phyloP scores from a whole-genome alignment of 2,797 vertebrate species.

The Gila robusta region DNA sequence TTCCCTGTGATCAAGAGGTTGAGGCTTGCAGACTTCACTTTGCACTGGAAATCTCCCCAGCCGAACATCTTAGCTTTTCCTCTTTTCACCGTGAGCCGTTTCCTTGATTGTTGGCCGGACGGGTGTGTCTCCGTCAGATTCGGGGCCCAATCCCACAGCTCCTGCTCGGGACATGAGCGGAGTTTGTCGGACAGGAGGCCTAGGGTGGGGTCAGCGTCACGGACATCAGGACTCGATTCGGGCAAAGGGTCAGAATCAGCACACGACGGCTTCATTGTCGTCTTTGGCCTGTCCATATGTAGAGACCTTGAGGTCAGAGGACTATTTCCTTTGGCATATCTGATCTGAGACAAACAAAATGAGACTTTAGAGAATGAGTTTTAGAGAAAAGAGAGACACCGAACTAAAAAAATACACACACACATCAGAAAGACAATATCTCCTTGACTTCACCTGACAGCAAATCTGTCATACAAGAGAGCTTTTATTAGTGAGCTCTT shows the following conservation, averaged over 20 bases:
- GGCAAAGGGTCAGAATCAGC: conserved; percentile 89
- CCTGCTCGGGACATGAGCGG: conserved; percentile 88
- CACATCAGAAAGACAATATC: not conserved
- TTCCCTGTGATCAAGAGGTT: conserved; percentile 97
- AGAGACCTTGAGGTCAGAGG: conserved; percentile 82
- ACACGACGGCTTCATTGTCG: conserved; percentile 91
- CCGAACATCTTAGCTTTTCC: conserved; percentile 99
- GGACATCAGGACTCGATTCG: conserved; percentile 88
- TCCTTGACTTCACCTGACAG: conserved; percentile 72
- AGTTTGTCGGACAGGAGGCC: conserved; percentile 87
- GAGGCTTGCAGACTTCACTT: conserved; percentile 95
- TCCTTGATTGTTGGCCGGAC: conserved; percentile 86
- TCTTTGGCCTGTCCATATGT: conserved; percentile 85
- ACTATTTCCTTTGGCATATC: conserved; percentile 81
- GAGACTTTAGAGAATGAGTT: conserved; percentile 53
- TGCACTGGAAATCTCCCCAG: conserved; percentile 99
- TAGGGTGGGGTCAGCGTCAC: conserved; percentile 83
- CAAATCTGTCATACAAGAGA: conserved; percentile 76
- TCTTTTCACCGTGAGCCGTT: conserved; percentile 92
- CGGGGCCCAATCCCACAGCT: conserved; percentile 92
- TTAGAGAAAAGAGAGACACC: not conserved
- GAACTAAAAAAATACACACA: not conserved
- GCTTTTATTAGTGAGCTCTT: conserved; percentile 67
- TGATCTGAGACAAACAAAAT: conserved; percentile 79
- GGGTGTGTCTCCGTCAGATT: conserved; percentile 86